Conservation (phyloP, 2,888 invertebrate species). For the Papilio protenor region DNA sequence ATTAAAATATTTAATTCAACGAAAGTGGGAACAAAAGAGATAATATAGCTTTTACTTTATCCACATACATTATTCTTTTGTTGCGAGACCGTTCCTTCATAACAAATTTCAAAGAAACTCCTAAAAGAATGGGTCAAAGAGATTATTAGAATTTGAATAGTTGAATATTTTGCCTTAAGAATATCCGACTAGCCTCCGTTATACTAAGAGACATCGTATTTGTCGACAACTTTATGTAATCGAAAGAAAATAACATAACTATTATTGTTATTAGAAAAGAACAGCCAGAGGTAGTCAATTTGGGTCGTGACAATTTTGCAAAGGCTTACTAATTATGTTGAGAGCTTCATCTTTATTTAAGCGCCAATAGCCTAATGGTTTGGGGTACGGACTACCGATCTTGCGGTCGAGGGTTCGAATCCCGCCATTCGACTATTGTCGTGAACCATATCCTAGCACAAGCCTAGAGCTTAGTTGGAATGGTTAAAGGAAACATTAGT, state of each 20-base stretch:
- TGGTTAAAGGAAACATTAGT: too few relatives aligned
- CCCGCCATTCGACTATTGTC: too few relatives aligned
- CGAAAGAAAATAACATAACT: neutral
- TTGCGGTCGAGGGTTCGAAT: too few relatives aligned
- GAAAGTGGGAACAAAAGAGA: constrained; percentile 12
- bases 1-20: constrained; percentile 22
- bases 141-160: constrained; percentile 26
- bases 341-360: neutral
- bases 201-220: neutral
- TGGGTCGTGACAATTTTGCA: neutral
- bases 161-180: constrained; percentile 20
- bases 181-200: neutral
- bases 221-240: neutral
- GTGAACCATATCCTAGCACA: too few relatives aligned
- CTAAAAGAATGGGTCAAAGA: constrained; percentile 19
- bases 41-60: constrained; percentile 26
- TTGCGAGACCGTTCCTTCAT: constrained; percentile 25
- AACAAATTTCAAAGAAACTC: constrained; percentile 28
- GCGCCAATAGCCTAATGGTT: too few relatives aligned
- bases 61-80: constrained; percentile 33
- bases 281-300: neutral
- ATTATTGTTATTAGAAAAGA: neutral
- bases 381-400: too few relatives aligned
- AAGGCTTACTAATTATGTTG: neutral
- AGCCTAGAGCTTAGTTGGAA: too few relatives aligned